These are phyloP conservation scores for Macrobrachium nipponense DNA, from an alignment of 1,140 invertebrate genomes.

Conservation along the genomic window DNA sequence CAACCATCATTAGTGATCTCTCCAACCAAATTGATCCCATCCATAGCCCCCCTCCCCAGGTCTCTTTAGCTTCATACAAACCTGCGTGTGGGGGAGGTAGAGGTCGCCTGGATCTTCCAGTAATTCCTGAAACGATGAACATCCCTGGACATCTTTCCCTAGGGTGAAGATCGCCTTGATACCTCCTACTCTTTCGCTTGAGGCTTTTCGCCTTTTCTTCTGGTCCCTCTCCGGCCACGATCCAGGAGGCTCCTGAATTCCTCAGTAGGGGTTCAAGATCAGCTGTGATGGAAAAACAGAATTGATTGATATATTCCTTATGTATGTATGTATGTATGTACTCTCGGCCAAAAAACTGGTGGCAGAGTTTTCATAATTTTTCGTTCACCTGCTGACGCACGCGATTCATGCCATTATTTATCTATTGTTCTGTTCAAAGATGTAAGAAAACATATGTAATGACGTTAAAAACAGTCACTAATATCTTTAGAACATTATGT, in stretches of 20 bases:
- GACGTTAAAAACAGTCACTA: too few species aligned
- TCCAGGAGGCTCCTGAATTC: conserved; percentile 8
- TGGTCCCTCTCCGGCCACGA: neutral
- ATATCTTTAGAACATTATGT: too few species aligned
- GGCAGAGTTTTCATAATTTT: too few species aligned
- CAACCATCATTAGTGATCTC: too few species aligned
- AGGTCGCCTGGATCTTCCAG: neutral
- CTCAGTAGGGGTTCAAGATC: neutral
- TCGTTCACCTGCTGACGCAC: too few species aligned
- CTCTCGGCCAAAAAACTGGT: too few species aligned
- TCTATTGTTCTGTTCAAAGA: too few species aligned
- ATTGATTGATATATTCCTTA: too few species aligned
- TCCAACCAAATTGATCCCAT: neutral
- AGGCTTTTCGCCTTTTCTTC: neutral
- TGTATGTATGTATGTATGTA: too few species aligned
- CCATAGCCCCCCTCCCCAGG: neutral
- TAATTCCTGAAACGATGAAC: neutral
- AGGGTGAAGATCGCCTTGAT: neutral
- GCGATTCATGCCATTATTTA: too few species aligned
- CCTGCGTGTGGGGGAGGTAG: neutral
- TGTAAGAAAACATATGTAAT: too few species aligned
- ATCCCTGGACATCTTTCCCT: neutral
- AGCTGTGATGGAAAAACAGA: neutral
- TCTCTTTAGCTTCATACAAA: neutral
- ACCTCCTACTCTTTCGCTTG: neutral